Percentiles rank a stretch among this genome's conserved stretches.
Conservation (phyloP, 2,797 vertebrate species). For the Sebastiscus albofasciatus region DNA sequence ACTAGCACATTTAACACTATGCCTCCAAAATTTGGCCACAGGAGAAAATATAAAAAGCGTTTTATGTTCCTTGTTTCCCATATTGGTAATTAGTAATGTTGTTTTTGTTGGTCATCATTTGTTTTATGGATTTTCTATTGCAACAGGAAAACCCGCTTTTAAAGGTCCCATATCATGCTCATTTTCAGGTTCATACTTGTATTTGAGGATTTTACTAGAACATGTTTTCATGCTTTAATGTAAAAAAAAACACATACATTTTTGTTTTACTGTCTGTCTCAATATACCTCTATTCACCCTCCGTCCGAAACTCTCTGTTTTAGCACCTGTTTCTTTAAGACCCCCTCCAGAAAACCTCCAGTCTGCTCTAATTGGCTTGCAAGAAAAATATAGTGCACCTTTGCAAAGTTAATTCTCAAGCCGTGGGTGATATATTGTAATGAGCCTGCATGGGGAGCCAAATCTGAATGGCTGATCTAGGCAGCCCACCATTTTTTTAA, state of each 20-base stretch:
- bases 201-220: background rate
- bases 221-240: background rate
- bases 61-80: background rate
- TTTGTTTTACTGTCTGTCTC: no score
- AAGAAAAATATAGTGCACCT: background rate
- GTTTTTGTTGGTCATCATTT: background rate
- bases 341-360: no score
- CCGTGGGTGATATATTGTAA: background rate
- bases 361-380: no score
- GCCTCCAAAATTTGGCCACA: background rate
- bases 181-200: background rate
- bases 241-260: background rate
- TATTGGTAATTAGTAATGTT: background rate
- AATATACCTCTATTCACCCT: no score
- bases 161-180: background rate
- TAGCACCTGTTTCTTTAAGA: no score
- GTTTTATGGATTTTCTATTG: background rate
- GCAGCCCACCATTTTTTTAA: background rate
- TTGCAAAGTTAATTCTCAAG: background rate
- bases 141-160: background rate
- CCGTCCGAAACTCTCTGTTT: rapidly evolving
- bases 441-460: background rate
- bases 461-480: background rate
- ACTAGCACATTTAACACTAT: background rate
- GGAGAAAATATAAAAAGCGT: background rate